A percentile compares a stretch with the other conserved stretches of the same genome.
Evolutionary conservation across 2,888 invertebrate genomes (phyloP).

Genomic region (Embidobia sp.): DNA sequence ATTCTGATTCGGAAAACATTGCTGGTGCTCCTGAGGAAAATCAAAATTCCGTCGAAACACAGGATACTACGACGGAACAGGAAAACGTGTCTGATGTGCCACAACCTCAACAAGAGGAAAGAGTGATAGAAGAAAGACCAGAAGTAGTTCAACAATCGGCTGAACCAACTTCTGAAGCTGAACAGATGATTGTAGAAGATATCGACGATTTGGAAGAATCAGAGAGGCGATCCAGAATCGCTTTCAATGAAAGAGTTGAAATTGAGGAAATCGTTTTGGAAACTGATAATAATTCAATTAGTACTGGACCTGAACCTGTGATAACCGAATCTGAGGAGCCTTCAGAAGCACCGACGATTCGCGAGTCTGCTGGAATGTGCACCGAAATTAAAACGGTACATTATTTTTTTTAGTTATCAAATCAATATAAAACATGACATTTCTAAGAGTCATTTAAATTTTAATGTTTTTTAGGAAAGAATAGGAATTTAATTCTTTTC

Average conservation of each 20-base stretch:
- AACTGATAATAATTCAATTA: conserved; percentile 64
- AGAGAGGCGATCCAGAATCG: background rate
- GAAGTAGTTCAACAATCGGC: background rate
- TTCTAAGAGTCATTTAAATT: too few relatives aligned
- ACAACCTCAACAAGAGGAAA: background rate
- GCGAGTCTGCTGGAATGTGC: conserved; percentile 67
- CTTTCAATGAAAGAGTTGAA: conserved; percentile 64
- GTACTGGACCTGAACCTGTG: conserved; percentile 72
- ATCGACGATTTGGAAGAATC: conserved; percentile 55
- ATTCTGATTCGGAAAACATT: background rate
- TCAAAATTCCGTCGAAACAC: conserved; percentile 9
- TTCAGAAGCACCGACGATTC: conserved; percentile 61
- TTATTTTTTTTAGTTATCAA: too few relatives aligned
- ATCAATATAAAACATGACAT: too few relatives aligned
- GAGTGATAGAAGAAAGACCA: background rate
- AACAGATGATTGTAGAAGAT: conserved; percentile 40
- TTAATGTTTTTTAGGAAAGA: too few relatives aligned
- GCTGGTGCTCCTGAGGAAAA: too few relatives aligned
- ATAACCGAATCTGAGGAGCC: conserved; percentile 74
- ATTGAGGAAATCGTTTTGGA: conserved; percentile 74
- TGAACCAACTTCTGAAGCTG: conserved; percentile 1
- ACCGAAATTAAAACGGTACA: conserved; percentile 69
- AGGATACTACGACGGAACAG: background rate
- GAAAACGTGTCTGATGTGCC: background rate
- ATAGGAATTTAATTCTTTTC: too few relatives aligned